Conservation (phyloP, 1,140 invertebrate species). For the Portunus trituberculatus region DNA sequence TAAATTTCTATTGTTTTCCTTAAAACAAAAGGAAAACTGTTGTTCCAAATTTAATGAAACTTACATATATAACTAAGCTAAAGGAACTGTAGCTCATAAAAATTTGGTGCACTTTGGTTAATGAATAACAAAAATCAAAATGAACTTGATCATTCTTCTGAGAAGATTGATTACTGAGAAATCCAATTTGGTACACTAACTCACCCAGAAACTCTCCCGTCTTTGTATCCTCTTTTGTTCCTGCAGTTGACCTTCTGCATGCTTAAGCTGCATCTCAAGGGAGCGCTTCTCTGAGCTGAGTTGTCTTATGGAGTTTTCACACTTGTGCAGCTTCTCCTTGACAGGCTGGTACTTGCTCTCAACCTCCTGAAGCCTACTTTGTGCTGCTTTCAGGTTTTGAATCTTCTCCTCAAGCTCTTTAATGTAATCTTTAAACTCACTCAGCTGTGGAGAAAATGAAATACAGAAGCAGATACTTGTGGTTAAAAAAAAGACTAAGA, state of each 20-base stretch:
- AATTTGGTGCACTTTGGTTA: no score
- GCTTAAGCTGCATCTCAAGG: slow-evolving; percentile 36
- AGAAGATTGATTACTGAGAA: no score
- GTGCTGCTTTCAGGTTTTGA: background rate
- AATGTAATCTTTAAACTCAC: slow-evolving; percentile 46
- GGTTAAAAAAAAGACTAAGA: no score
- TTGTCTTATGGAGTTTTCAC: slow-evolving; percentile 13
- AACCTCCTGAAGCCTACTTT: slow-evolving; percentile 9
- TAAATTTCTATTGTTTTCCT: no score
- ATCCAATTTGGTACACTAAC: no score
- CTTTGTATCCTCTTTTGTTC: slow-evolving; percentile 39
- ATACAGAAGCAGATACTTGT: no score
- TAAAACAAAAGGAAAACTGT: no score
- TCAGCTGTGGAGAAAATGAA: background rate
- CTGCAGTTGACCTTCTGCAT: slow-evolving; percentile 44
- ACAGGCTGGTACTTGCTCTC: slow-evolving; percentile 41
- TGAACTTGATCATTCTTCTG: no score
- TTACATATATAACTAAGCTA: no score
- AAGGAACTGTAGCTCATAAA: no score
- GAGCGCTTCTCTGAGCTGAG: slow-evolving; percentile 42
- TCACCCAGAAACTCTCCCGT: slow-evolving; percentile 46
- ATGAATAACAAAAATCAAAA: no score
- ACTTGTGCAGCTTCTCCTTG: slow-evolving; percentile 48
- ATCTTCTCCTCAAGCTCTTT: slow-evolving; percentile 29
- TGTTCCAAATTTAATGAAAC: no score